Base-by-base conservation (phyloP, 2,888 invertebrate genomes). In the Quadroppia sp. region DNA sequence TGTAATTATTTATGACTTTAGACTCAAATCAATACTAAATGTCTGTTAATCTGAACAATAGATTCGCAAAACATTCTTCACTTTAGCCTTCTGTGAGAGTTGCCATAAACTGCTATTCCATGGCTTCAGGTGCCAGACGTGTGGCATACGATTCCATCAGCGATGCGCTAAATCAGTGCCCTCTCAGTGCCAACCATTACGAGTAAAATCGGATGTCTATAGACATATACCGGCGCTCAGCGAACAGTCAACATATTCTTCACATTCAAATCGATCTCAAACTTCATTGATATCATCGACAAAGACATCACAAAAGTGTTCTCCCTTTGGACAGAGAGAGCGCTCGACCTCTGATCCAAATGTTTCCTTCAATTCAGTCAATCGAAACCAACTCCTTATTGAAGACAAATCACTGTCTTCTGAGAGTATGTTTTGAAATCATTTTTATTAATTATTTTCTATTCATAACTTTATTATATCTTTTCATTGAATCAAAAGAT, bases 271-370 rank as follows among this genome's bases (percentile, higher is more conserved):
- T n/a, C n/a, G n/a, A n/a, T n/a, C n/a, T 25, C 45, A 23, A 15
- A 40, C 17, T 25, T 40, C 42, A 45, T 69, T 45, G 1, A 42
- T 45, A 25, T 69, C 69, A 69, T 64, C 36, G 3, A 17, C 64
- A 42, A 42, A 42, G 25, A 25, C 69, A 42, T 69, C 69, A 69
- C 69, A 69, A 28, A 69, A 69, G 69, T 45, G 45, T 4, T 45
- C 69, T 0, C 69, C 69, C 1, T 25, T 69, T 25, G 45, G 76
- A 77, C 92, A 89, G 80, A 91, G 91, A 79, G 96, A 97, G 84
- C 87, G 97, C 53, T 96, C 97, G 28, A 97, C 95, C 81, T 98
- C 98, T 0, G 97, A 97, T 13, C 98, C 98, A 1, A 98, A 98
- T 83, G 98, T 99, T 59, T 95, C 94, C 83, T 90, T 91, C 81